Evolutionary conservation across 2,797 vertebrate genomes (phyloP), one percentile per base, ranked within the genome.

Genomic region (Danio albolineatus): DNA sequence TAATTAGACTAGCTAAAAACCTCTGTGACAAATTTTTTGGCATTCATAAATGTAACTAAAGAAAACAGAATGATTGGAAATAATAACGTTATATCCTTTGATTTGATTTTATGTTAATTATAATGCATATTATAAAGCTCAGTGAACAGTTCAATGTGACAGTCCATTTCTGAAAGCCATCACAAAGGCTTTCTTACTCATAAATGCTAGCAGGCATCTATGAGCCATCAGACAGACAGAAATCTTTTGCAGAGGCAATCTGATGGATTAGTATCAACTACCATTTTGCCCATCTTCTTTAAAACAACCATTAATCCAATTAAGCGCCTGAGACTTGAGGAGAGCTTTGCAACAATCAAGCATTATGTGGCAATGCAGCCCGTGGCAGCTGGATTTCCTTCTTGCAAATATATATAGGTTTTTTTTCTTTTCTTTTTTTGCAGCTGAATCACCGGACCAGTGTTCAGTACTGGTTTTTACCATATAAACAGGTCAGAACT

Each of bases 1-100:
- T 94, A 94, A 94, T 94, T 94, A 94, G 88, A 92, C 89, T 85
- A 93, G 88, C 84, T 91, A 91, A 94, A 93, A 90, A 93, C 91
- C 91, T 92, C 85, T 88, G 91, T 93, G 92, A 92, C 92, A 88
- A 91, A 90, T 93, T 90, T n/a, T 87, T 86, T 89, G 88, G 89
- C 83, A 91, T 92, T 90, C 88, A 90, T 83, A 94, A 90, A 93
- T 93, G 92, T 93, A 94, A 93, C 87, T 93, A 93, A 94, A 87
- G 88, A 88, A 91, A 90, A 89, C 85, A 73, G 70, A 89, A 91
- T 91, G 59, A 88, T 90, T 89, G 39, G 21, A 60, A 74, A 61
- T 74, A 86, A 86, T 86, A 90, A 87, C 85, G 83, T 85, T 82
- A 64, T 83, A 84, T 82, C 62, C 74, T 83, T 57, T 56, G 62